phyloP scores from a whole-genome alignment of 1,140 invertebrate genomes.

The Drosophila bipectinata region DNA sequence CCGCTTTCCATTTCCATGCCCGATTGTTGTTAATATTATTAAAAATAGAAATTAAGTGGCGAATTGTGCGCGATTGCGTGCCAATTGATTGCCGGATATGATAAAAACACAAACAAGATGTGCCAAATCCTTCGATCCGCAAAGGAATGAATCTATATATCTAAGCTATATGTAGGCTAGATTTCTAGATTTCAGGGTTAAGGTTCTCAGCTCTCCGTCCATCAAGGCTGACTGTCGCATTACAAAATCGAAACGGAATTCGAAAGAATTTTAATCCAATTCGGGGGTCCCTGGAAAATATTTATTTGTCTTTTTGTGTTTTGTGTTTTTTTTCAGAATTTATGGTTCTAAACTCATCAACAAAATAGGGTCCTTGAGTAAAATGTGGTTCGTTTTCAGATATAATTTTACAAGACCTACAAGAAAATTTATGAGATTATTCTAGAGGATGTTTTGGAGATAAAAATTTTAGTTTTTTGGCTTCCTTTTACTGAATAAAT shows the following conservation, averaged over 20 bases:
- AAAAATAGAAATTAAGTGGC: slow-evolving; percentile 80
- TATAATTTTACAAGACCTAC: too few species aligned
- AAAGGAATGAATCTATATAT: slow-evolving; percentile 1
- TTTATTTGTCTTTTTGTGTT: slow-evolving; percentile 1
- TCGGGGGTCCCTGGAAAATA: neutral
- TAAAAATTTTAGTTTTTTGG: too few species aligned
- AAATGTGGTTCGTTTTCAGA: neutral
- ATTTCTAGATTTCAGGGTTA: slow-evolving; percentile 23
- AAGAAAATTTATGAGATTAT: too few species aligned
- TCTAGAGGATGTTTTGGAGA: too few species aligned
- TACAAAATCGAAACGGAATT: neutral
- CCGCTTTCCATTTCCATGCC: neutral
- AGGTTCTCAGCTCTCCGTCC: slow-evolving; percentile 10
- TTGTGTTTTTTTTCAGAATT: neutral
- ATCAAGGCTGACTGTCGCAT: slow-evolving; percentile 14
- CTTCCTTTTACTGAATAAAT: too few species aligned
- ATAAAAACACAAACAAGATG: slow-evolving; percentile 56
- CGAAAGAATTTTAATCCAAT: slow-evolving; percentile 17
- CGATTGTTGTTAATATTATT: slow-evolving; percentile 62
- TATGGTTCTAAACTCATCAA: neutral
- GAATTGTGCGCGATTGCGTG: slow-evolving; percentile 76
- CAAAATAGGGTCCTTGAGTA: neutral
- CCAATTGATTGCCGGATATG: slow-evolving; percentile 80
- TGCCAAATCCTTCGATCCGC: slow-evolving; percentile 9
- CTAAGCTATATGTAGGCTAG: neutral